A percentile compares a stretch with the other conserved stretches of the same genome.
These are phyloP conservation scores for Coranthus polyacanthus DNA, from an alignment of 2,797 vertebrate genomes.

Conservation along the genomic window DNA sequence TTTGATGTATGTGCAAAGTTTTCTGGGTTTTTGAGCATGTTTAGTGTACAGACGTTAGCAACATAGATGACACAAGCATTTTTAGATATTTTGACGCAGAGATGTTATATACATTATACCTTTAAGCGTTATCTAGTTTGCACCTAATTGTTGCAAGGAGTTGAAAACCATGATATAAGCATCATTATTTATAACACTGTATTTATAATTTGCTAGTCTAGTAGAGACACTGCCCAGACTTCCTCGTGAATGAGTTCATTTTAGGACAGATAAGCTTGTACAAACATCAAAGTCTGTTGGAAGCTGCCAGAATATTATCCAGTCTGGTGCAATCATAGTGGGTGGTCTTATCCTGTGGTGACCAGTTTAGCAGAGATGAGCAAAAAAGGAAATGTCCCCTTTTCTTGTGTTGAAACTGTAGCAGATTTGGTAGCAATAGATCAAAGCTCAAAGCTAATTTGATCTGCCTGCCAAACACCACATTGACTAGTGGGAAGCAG, in stretches of 20 bases:
- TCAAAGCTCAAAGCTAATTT: constrained; percentile 39
- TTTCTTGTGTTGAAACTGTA: constrained; percentile 26
- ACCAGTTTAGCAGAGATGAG: constrained; percentile 27
- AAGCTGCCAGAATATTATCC: constrained; percentile 34
- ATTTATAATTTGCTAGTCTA: too few species aligned
- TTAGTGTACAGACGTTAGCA: too few species aligned
- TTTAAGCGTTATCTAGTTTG: too few species aligned
- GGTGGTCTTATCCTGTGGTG: constrained; percentile 30
- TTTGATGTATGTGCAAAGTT: too few species aligned
- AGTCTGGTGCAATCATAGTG: constrained; percentile 24
- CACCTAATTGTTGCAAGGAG: too few species aligned
- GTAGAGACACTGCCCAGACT: constrained; percentile 9
- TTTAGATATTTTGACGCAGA: too few species aligned
- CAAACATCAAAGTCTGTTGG: constrained; percentile 26
- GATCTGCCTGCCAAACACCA: constrained; percentile 39
- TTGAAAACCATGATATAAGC: constrained; percentile 13
- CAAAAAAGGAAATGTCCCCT: constrained; percentile 31
- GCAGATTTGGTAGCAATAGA: constrained; percentile 18
- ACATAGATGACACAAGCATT: too few species aligned
- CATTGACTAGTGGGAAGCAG: neutral
- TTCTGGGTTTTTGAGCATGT: too few species aligned
- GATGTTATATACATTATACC: too few species aligned
- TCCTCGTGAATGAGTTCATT: constrained; percentile 17
- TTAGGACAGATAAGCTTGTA: constrained; percentile 27
- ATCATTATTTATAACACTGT: constrained; percentile 13